Evolutionary conservation across 1,140 invertebrate genomes (phyloP), one percentile per base, ranked within the genome.

Genomic region (Idris sp.): DNA sequence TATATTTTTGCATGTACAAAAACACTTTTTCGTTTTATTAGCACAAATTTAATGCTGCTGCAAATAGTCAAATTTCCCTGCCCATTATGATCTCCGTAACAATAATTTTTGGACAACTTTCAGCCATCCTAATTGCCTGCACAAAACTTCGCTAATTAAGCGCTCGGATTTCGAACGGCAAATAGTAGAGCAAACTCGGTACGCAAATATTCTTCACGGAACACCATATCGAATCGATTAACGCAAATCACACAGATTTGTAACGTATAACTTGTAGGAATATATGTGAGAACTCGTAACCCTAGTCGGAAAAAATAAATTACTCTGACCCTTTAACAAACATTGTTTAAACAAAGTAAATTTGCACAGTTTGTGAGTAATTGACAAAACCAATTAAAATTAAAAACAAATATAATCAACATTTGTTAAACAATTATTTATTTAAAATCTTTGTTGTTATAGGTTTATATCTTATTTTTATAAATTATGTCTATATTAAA

Each of bases 181-280:
- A 44, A 44, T 25, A 44, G 41, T 25, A 14, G 19, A 28, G 41
- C 41, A 28, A 3, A 7, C 31, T 1, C 2, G 1, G 31, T 11
- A 5, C n/a, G 46, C 31, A 22, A 51, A 51, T 51, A 51, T 51
- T 51, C 48, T 51, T 51, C 48, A 33, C 16, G 16, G n/a, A 51
- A 51, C 48, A 36, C 9, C 31, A n/a, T 36, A 36, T 36, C 33
- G 18, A 13, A 33, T 36, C 31, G 48, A 51, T 51, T 36, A 22
- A 11, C 46, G 15, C 19, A 33, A 38, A 36, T 51, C 18, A 26
- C 18, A 25, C 30, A 0, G 14, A 49, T 22, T 1, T 19, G 46
- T 49, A 19, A 49, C 30, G 46, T 15, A 25, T 28, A 11, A 7
- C 13, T n/a, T n/a, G n/a, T n/a, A n/a, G n/a, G n/a, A n/a, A n/a